These are phyloP conservation scores for Heliconius eleuchia DNA, from an alignment of 1,140 invertebrate genomes.

Conservation along the genomic window DNA sequence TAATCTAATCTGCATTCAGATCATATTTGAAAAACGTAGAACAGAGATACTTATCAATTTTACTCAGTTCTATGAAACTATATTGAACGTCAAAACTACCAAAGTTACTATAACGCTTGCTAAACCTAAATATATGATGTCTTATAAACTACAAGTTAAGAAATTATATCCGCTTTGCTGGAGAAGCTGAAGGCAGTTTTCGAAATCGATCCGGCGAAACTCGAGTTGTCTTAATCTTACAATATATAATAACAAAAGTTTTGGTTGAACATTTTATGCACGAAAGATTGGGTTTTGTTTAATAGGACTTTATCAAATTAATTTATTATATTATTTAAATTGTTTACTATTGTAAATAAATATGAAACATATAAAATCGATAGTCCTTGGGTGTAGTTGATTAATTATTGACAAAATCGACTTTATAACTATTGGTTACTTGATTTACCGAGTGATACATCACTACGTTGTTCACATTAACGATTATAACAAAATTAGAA, in stretches of 20 bases:
- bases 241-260: slow-evolving; percentile 15
- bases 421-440: too few relatives aligned
- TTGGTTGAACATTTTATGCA: neutral
- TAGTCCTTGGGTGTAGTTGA: too few relatives aligned
- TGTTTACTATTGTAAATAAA: too few relatives aligned
- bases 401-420: too few relatives aligned
- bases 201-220: slow-evolving; percentile 24
- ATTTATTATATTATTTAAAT: neutral
- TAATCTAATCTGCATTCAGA: neutral
- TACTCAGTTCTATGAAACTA: neutral
- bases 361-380: too few relatives aligned
- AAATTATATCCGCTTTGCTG: slow-evolving; percentile 25
- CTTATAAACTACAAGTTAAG: slow-evolving; percentile 14
- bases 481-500: neutral
- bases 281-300: neutral
- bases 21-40: neutral
- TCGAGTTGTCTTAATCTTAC: slow-evolving; percentile 20
- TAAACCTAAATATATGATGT: slow-evolving; percentile 4
- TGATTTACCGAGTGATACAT: too few relatives aligned
- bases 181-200: slow-evolving; percentile 18
- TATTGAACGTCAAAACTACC: neutral
- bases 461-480: neutral
- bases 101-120: neutral
- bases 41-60: neutral
- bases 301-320: neutral